Conservation (phyloP, 2,888 invertebrate genomes). For the Ennomos erosarius region DNA sequence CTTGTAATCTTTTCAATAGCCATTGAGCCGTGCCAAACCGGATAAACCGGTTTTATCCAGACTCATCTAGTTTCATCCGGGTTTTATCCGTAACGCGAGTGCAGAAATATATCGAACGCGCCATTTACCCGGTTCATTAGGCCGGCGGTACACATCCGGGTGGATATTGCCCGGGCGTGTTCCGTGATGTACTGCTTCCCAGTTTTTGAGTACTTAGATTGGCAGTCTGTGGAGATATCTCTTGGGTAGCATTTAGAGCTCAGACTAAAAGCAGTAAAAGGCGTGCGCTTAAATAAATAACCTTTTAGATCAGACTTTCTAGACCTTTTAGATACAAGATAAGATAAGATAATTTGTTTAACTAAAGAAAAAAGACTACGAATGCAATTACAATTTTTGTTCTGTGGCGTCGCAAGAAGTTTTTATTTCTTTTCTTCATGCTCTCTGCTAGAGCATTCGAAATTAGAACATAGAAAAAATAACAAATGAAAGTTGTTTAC, state of each 20-base stretch:
- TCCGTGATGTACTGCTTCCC: constrained; percentile 36
- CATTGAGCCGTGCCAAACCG: constrained; percentile 15
- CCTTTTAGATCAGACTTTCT: too few species aligned
- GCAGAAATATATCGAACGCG: constrained; percentile 37
- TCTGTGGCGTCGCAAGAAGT: too few species aligned
- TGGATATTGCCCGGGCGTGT: constrained; percentile 37
- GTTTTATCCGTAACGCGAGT: constrained; percentile 38
- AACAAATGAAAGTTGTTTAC: too few species aligned
- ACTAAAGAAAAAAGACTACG: too few species aligned
- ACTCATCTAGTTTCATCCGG: constrained; percentile 27
- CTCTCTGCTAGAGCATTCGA: too few species aligned
- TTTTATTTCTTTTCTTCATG: too few species aligned
- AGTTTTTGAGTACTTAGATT: constrained; percentile 9
- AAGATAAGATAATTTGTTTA: too few species aligned
- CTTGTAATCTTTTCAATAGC: constrained; percentile 12
- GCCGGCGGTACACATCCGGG: constrained; percentile 42
- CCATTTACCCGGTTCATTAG: constrained; percentile 49
- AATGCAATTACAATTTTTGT: too few species aligned
- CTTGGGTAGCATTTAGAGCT: not conserved
- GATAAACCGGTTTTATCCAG: constrained; percentile 28
- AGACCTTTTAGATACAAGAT: too few species aligned
- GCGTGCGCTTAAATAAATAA: too few species aligned
- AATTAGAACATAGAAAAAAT: too few species aligned
- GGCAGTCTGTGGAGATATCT: constrained; percentile 7
- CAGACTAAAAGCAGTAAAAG: too few species aligned